A percentile compares a stretch with the other conserved stretches of the same genome.
These are phyloP conservation scores for Chaetodon trifascialis DNA, from an alignment of 2,113 vertebrate species.

Conservation along the genomic window DNA sequence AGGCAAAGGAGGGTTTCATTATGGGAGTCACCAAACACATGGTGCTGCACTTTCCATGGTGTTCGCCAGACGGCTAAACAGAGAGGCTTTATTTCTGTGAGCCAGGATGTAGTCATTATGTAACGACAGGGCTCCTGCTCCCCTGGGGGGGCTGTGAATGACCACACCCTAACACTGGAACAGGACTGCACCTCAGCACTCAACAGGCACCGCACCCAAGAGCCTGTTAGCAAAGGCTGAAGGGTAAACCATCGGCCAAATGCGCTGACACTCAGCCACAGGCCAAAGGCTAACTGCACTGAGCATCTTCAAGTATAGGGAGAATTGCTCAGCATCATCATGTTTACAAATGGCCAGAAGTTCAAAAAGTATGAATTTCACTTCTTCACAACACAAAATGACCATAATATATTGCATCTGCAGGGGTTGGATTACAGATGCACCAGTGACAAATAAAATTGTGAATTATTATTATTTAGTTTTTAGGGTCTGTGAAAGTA, in stretches of 20 bases:
- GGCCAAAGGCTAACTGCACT: constrained; percentile 35
- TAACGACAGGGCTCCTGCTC: constrained; percentile 72
- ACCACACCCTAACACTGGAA: constrained; percentile 75
- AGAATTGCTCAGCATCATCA: constrained; percentile 10
- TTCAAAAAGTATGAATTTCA: constrained; percentile 27
- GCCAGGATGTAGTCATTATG: constrained; percentile 72
- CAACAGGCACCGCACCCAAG: constrained; percentile 56
- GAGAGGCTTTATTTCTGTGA: constrained; percentile 78
- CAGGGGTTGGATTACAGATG: neutral
- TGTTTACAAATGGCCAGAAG: constrained; percentile 35
- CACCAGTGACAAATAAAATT: neutral
- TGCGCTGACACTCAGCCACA: neutral
- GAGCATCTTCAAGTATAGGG: neutral
- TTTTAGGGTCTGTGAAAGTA: too few species aligned
- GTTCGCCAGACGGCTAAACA: constrained; percentile 80
- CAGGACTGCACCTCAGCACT: constrained; percentile 59
- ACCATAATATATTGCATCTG: constrained; percentile 9
- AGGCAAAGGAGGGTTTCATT: constrained; percentile 76
- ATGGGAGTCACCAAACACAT: constrained; percentile 76
- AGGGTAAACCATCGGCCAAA: constrained; percentile 23
- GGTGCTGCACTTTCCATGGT: constrained; percentile 80
- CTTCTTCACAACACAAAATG: constrained; percentile 1
- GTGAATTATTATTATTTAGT: too few species aligned
- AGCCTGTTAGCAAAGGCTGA: constrained; percentile 32
- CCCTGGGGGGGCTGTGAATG: constrained; percentile 38